Conservation (phyloP, 2,888 invertebrate species). For the Mythimna loreyi region DNA sequence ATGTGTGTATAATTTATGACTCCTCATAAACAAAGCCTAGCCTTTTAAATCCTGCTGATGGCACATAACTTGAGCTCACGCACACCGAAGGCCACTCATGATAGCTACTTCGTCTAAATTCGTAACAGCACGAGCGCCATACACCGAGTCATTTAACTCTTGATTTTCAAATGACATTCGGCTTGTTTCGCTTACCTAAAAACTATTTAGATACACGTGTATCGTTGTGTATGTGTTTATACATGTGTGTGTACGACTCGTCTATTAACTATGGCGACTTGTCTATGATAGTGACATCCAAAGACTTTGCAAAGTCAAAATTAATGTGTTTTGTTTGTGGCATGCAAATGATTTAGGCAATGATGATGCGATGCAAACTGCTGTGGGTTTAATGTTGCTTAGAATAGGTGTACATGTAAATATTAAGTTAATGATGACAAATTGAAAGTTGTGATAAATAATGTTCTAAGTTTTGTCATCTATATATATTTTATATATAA, state of each 20-base stretch:
- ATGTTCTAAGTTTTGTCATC: too few species aligned
- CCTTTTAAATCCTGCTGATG: conserved; percentile 44
- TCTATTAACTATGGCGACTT: conserved; percentile 28
- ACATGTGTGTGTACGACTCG: conserved; percentile 5
- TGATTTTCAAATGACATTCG: conserved; percentile 76
- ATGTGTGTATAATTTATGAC: too few species aligned
- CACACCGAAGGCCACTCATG: conserved; percentile 33
- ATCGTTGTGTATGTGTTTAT: conserved; percentile 22
- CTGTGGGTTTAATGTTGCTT: background rate
- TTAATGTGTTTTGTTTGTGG: conserved; percentile 22
- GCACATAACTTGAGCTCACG: conserved; percentile 33
- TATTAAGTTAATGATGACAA: too few species aligned
- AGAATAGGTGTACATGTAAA: background rate
- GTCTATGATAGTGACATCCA: conserved; percentile 37
- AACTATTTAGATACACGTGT: conserved; percentile 55
- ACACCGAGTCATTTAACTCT: conserved; percentile 70
- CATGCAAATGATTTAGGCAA: background rate
- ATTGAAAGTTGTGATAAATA: too few species aligned
- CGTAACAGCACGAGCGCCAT: conserved; percentile 23
- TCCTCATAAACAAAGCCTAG: background rate
- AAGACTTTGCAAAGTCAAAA: conserved; percentile 46
- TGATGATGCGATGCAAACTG: background rate
- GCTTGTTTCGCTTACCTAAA: conserved; percentile 62
- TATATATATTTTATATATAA: too few species aligned
- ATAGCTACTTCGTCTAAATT: conserved; percentile 40